Conservation (phyloP, 2,113 vertebrate species). For the Falcunculus frontatus region DNA sequence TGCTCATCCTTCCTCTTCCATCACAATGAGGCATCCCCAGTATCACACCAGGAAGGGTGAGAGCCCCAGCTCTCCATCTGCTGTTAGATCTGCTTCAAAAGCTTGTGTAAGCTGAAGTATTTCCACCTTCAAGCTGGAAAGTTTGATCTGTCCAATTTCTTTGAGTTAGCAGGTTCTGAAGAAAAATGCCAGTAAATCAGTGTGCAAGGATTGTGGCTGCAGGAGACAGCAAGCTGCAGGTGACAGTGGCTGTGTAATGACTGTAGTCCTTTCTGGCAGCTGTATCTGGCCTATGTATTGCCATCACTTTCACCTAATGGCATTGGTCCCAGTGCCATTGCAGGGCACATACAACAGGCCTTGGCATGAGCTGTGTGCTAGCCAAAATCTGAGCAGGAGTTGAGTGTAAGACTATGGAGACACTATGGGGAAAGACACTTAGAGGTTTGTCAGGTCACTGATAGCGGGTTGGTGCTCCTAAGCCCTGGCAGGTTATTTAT, state of each 20-base stretch:
- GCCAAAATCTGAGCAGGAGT: neutral
- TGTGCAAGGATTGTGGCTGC: neutral
- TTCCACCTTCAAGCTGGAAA: neutral
- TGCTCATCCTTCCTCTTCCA: neutral
- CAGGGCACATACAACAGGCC: neutral
- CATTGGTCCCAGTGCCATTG: neutral
- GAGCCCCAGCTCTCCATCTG: neutral
- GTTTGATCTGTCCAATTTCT: neutral
- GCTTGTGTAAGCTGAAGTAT: neutral
- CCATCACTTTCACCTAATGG: neutral
- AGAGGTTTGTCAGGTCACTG: neutral
- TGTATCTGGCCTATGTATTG: rapidly evolving
- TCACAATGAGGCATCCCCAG: rapidly evolving
- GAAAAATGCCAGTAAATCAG: neutral
- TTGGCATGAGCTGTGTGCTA: neutral
- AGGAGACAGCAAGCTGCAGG: neutral
- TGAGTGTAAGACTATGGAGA: neutral
- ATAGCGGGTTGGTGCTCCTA: neutral
- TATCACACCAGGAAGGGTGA: neutral
- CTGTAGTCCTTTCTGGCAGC: neutral
- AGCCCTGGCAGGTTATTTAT: neutral
- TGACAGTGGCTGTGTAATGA: neutral
- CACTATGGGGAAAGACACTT: neutral
- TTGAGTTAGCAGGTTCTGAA: neutral
- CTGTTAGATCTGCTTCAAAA: neutral